phyloP scores from a whole-genome alignment of 1,140 invertebrate species.

The Wiebesia pumilae region DNA sequence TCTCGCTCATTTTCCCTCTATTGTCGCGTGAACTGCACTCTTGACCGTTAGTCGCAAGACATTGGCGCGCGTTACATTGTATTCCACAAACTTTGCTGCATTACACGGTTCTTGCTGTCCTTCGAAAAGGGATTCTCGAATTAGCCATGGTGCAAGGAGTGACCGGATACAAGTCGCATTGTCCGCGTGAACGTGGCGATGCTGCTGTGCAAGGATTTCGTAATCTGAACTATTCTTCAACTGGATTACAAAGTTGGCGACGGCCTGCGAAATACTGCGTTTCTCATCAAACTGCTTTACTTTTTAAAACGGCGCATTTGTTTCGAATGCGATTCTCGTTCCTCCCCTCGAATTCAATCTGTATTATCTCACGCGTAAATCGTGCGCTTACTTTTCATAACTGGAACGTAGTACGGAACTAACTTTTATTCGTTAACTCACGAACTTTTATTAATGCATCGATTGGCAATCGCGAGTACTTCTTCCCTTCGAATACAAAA shows the following conservation, averaged over 20 bases:
- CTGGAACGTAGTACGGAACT: no score
- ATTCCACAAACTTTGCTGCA: background rate
- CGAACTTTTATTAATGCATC: no score
- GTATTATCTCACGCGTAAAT: no score
- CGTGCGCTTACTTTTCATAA: no score
- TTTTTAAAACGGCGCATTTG: background rate
- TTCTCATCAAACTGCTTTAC: background rate
- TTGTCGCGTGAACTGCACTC: constrained; percentile 9
- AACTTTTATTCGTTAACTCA: no score
- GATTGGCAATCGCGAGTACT: no score
- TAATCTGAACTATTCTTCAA: background rate
- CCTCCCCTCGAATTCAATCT: no score
- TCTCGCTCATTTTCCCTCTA: background rate
- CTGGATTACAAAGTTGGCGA: background rate
- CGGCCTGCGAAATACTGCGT: background rate
- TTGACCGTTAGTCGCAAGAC: constrained; percentile 38
- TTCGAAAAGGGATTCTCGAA: constrained; percentile 10
- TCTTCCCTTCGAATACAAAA: no score
- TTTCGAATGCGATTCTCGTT: background rate
- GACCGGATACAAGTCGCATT: constrained; percentile 19
- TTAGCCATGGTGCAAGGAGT: constrained; percentile 11
- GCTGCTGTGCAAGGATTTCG: background rate
- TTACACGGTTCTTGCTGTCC: background rate
- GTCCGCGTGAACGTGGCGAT: background rate
- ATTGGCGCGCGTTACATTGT: constrained; percentile 24